These are phyloP conservation scores for Cryptotermes secundus DNA, from an alignment of 1,140 invertebrate genomes.

Conservation along the genomic window DNA sequence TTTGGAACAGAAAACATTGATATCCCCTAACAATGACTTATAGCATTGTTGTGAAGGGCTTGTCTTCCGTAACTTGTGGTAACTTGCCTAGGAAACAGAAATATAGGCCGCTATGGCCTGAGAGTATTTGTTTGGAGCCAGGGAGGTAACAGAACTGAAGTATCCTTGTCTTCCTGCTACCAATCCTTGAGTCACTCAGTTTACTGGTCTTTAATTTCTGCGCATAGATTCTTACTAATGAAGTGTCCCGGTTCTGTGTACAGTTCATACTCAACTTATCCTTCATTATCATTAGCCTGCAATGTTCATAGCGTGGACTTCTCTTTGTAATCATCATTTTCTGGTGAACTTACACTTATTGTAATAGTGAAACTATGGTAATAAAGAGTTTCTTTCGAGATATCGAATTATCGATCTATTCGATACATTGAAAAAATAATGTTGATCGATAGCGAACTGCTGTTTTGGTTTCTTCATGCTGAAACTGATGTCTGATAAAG, in stretches of 20 bases:
- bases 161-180: background rate
- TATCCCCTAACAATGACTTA: background rate
- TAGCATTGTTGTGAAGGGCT: background rate
- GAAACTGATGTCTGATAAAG: no score
- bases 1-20: no score
- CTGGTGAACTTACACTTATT: no score
- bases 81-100: background rate
- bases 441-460: no score
- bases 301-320: no score
- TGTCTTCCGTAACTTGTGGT: background rate
- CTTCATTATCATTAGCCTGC: background rate
- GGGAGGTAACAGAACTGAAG: background rate
- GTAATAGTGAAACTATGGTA: no score
- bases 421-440: no score
- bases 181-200: background rate
- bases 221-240: background rate
- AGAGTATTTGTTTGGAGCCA: background rate
- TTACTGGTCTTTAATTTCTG: background rate
- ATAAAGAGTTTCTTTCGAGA: no score
- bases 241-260: background rate
- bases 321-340: no score
- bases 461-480: no score
- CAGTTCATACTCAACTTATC: background rate
- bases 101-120: background rate
- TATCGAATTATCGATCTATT: no score